phyloP scores from a whole-genome alignment of 2,113 vertebrate genomes.

The Tretioscincus oriximinensis region DNA sequence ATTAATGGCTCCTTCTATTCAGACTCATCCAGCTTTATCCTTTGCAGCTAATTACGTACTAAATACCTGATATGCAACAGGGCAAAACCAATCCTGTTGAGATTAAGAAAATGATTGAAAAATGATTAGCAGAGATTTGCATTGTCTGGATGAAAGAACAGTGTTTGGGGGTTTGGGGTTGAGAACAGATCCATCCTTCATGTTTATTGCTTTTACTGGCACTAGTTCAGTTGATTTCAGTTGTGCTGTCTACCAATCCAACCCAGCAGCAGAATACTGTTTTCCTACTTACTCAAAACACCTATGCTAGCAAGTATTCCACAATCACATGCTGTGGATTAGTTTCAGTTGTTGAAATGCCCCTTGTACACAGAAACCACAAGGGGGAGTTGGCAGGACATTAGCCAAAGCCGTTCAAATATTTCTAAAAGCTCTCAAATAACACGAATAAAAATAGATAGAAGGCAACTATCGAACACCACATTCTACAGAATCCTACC shows the following conservation, averaged over 20 bases:
- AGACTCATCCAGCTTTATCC: background rate
- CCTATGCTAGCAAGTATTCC: background rate
- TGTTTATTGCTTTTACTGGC: background rate
- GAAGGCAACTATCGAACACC: no score
- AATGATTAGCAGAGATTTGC: slow-evolving; percentile 6
- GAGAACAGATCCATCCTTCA: background rate
- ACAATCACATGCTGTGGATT: background rate
- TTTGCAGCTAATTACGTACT: background rate
- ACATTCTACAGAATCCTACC: no score
- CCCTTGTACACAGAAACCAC: background rate
- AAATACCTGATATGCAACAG: background rate
- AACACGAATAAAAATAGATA: background rate
- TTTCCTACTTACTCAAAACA: background rate
- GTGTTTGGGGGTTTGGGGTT: background rate
- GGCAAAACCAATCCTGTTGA: background rate
- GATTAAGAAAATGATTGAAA: slow-evolving; percentile 11
- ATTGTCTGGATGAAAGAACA: slow-evolving; percentile 1
- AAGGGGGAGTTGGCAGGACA: background rate
- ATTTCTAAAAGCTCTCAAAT: background rate
- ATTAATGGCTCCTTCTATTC: background rate
- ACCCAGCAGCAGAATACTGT: background rate
- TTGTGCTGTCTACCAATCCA: background rate
- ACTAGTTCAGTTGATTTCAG: background rate
- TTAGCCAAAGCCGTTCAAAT: fast-evolving
- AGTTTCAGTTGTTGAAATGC: background rate